A percentile compares a stretch with the other conserved stretches of the same genome.
phyloP scores from a whole-genome alignment of 2,888 invertebrate genomes.

The Heteropelma amictum region DNA sequence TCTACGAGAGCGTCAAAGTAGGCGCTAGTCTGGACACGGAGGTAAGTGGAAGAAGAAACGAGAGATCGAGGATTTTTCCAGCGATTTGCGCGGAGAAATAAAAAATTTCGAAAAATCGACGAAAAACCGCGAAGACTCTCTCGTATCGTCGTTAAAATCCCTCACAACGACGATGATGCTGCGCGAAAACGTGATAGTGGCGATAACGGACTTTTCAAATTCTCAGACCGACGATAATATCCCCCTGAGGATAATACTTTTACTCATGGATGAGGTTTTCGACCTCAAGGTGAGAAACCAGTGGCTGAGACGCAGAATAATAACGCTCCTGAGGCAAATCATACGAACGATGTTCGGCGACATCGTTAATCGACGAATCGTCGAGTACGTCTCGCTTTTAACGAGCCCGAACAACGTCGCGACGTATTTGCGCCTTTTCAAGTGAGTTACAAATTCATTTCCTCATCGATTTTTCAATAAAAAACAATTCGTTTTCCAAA shows the following conservation, averaged over 20 bases:
- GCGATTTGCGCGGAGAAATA: background rate
- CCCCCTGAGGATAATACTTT: constrained; percentile 87
- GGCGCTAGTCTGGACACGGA: constrained; percentile 80
- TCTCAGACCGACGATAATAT: constrained; percentile 86
- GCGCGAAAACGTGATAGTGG: too few relatives aligned
- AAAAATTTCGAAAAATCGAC: too few relatives aligned
- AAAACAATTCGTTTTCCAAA: too few relatives aligned
- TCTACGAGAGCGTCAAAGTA: constrained; percentile 79
- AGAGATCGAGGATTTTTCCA: background rate
- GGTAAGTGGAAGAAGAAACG: too few relatives aligned
- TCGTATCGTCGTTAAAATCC: too few relatives aligned
- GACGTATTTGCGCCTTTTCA: constrained; percentile 90
- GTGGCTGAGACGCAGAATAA: constrained; percentile 88
- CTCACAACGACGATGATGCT: too few relatives aligned
- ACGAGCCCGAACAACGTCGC: constrained; percentile 94
- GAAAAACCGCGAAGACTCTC: too few relatives aligned
- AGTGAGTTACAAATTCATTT: constrained; percentile 80
- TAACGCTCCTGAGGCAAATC: constrained; percentile 87
- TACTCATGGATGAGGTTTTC: constrained; percentile 91
- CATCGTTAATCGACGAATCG: constrained; percentile 90
- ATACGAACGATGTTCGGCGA: constrained; percentile 90
- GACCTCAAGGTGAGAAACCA: constrained; percentile 89
- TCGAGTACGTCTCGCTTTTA: constrained; percentile 91
- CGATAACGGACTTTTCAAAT: background rate
- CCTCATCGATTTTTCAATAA: background rate